Percentiles rank a stretch among this genome's conserved stretches.
These are phyloP conservation scores for Gila orcuttii DNA, from an alignment of 2,113 vertebrate species.

Conservation along the genomic window DNA sequence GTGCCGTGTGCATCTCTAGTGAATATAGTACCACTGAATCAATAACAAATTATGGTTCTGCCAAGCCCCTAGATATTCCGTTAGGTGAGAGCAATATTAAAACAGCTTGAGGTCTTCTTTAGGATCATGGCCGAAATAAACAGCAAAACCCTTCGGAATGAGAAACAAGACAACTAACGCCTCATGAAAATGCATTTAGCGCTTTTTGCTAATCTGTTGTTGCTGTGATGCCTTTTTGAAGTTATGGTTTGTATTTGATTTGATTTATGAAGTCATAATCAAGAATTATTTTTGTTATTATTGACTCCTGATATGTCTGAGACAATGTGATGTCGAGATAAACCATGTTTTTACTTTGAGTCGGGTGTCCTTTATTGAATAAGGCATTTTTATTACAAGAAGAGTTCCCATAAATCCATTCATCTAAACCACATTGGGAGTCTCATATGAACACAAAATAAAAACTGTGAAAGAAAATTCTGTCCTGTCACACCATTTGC, in stretches of 20 bases:
- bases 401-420: neutral
- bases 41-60: slow-evolving; percentile 58
- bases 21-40: slow-evolving; percentile 54
- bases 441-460: neutral
- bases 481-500: neutral
- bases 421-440: neutral
- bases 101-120: slow-evolving; percentile 50
- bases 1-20: slow-evolving; percentile 7
- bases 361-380: neutral
- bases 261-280: neutral
- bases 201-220: neutral
- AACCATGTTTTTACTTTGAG: neutral
- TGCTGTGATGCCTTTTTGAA: neutral
- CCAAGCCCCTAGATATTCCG: slow-evolving; percentile 43
- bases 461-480: neutral
- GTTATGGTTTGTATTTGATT: neutral
- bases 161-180: slow-evolving; percentile 54
- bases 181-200: slow-evolving; percentile 38
- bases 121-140: slow-evolving; percentile 46
- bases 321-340: neutral
- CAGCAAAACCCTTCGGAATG: slow-evolving; percentile 60
- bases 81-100: slow-evolving; percentile 43
- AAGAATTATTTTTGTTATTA: neutral
- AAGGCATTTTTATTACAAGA: slow-evolving; percentile 18
- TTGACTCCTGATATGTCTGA: neutral